Evolutionary conservation across 2,113 vertebrate species (phyloP), one percentile per base, ranked within the genome.

Genomic region (Campylomormyrus tamandua): DNA sequence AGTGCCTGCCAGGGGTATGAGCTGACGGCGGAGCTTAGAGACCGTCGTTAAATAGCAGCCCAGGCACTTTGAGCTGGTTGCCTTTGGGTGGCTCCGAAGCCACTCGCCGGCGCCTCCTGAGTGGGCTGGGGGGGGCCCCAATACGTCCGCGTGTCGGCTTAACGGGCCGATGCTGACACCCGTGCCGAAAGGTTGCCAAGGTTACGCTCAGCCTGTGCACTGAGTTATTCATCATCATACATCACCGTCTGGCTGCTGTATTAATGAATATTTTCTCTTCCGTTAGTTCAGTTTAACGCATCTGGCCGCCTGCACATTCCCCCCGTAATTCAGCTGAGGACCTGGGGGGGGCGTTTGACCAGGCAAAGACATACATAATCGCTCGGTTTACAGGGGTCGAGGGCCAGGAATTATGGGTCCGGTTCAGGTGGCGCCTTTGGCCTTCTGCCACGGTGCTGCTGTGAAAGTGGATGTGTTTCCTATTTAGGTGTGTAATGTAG

Each of bases 261-360:
- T 92, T 94, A 91, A 94, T 93, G 93, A 94, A 94, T 94, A 94
- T 94, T 93, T 93, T 92, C 90, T 88, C 91, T 46, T 83, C 91
- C 91, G 89, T 90, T 93, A 91, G 94, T 94, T 94, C 93, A 92
- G 93, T 94, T 94, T 93, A 94, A 92, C 93, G 92, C 91, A 89
- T 91, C 49, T 83, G 90, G 92, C 91, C 90, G 86, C 90, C 90
- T 92, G 93, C 91, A 92, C 93, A 95, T 92, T 92, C 87, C 95
- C 94, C 94, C 92, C 92, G 93, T 86, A 88, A 89, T 91, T 89
- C 90, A 90, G 83, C 52, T 49, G 90, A 90, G 87, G 90, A 85
- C 91, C 62, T 52, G 88, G 90, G 88, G 90, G 90, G 89, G 74
- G 91, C 88, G 91, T 92, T 93, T 88, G 89, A 91, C 89, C 93